A percentile compares a stretch with the other conserved stretches of the same genome.
phyloP scores from a whole-genome alignment of 2,888 invertebrate genomes.

The Odontocolon sp. region DNA sequence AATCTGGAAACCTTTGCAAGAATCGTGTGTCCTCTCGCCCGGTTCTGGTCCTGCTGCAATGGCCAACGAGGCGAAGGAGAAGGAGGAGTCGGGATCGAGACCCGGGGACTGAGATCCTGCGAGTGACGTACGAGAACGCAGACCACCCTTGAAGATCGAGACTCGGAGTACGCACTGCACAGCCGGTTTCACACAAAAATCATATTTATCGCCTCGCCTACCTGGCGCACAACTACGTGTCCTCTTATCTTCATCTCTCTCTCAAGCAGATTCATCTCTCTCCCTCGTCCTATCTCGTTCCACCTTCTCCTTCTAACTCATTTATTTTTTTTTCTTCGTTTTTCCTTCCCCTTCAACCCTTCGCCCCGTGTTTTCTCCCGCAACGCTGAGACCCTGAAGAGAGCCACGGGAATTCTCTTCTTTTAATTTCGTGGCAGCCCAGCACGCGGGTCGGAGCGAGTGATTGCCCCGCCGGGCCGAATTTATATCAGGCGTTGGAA shows the following conservation, averaged over 20 bases:
- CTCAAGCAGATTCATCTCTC: constrained; percentile 52
- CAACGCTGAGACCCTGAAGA: constrained; percentile 36
- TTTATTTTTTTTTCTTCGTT: constrained; percentile 28
- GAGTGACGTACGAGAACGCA: constrained; percentile 76
- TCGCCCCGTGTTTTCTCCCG: constrained; percentile 60
- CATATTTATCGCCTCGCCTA: constrained; percentile 75
- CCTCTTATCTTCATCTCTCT: constrained; percentile 63
- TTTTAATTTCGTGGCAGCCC: constrained; percentile 60
- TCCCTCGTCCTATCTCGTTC: constrained; percentile 35
- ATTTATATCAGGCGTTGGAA: constrained; percentile 76
- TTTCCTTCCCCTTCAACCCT: constrained; percentile 63
- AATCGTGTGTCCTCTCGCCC: constrained; percentile 41
- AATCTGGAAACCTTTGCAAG: constrained; percentile 52
- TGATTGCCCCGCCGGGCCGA: constrained; percentile 76
- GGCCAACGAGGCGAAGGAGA: constrained; percentile 49
- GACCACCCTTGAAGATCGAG: constrained; percentile 79
- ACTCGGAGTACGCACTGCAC: constrained; percentile 65
- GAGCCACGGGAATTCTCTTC: constrained; percentile 53
- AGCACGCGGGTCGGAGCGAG: constrained; percentile 66
- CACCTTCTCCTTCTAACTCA: constrained; percentile 44
- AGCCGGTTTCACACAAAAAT: constrained; percentile 78
- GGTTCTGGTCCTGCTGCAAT: constrained; percentile 58
- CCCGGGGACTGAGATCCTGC: constrained; percentile 58
- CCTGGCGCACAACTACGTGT: constrained; percentile 68
- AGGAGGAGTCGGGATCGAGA: constrained; percentile 61